phyloP scores from a whole-genome alignment of 2,113 vertebrate species.

The Syngnathus typhle region DNA sequence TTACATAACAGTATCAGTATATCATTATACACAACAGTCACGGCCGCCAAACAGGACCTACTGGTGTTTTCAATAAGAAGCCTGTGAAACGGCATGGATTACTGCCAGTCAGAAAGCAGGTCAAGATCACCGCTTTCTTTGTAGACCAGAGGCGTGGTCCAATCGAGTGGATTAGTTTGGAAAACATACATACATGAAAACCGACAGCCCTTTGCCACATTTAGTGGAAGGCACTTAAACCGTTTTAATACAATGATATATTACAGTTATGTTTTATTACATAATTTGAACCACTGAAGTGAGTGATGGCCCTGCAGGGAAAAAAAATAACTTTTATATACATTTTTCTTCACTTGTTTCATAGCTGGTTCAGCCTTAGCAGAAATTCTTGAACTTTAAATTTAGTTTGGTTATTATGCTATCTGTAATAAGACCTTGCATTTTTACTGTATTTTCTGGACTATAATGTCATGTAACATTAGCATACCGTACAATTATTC shows the following conservation, averaged over 20 bases:
- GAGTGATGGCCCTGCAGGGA: neutral
- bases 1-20: slow-evolving; percentile 1
- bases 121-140: slow-evolving; percentile 44
- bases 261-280: neutral
- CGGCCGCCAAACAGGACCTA: slow-evolving; percentile 24
- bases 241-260: neutral
- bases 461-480: too few species aligned
- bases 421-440: neutral
- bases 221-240: slow-evolving; percentile 5
- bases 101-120: slow-evolving; percentile 54
- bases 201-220: neutral
- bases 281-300: neutral
- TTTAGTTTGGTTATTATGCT: neutral
- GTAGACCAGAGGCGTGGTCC: slow-evolving; percentile 30
- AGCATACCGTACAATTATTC: too few species aligned
- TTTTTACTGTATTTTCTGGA: too few species aligned
- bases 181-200: slow-evolving; percentile 11
- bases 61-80: slow-evolving; percentile 30
- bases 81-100: slow-evolving; percentile 18
- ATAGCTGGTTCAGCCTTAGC: neutral
- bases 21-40: neutral
- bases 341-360: neutral
- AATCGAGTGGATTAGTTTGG: slow-evolving; percentile 51
- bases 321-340: neutral
- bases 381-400: neutral